phyloP scores from a whole-genome alignment of 1,140 invertebrate species.

The Pogonomyrmex barbatus region DNA sequence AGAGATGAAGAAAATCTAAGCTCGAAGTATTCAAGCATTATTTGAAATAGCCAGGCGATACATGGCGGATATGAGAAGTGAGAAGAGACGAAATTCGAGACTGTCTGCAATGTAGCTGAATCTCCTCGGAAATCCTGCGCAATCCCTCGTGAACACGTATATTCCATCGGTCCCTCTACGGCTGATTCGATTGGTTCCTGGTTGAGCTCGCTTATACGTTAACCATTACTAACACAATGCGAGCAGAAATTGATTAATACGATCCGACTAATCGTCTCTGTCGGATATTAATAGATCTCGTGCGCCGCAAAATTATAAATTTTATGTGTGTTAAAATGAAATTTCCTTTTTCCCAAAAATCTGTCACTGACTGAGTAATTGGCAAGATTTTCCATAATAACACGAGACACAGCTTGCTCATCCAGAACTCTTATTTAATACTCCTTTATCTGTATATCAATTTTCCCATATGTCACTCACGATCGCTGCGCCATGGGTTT shows the following conservation, averaged over 20 bases:
- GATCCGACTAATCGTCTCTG: constrained; percentile 28
- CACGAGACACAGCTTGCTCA: neutral
- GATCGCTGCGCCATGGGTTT: neutral
- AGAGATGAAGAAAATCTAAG: constrained; percentile 29
- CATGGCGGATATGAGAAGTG: constrained; percentile 56
- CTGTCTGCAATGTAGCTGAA: constrained; percentile 28
- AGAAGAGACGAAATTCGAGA: constrained; percentile 51
- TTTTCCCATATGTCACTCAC: constrained; percentile 13
- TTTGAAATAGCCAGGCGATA: constrained; percentile 47
- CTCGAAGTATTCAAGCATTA: constrained; percentile 45
- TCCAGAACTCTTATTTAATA: constrained; percentile 10
- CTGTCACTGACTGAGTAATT: neutral
- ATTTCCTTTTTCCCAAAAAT: neutral
- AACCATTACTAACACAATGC: constrained; percentile 16
- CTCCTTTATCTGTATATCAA: constrained; percentile 4
- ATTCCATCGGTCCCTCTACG: constrained; percentile 57
- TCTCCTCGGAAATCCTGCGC: constrained; percentile 61
- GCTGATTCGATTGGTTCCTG: constrained; percentile 43
- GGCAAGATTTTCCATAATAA: neutral
- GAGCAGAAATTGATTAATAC: constrained; percentile 54
- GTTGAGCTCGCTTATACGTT: constrained; percentile 46
- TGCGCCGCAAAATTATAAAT: constrained; percentile 2
- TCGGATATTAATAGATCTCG: neutral
- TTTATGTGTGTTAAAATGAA: neutral
- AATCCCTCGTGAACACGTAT: constrained; percentile 61